Conservation (phyloP, 2,888 invertebrate species). For the Actias luna region DNA sequence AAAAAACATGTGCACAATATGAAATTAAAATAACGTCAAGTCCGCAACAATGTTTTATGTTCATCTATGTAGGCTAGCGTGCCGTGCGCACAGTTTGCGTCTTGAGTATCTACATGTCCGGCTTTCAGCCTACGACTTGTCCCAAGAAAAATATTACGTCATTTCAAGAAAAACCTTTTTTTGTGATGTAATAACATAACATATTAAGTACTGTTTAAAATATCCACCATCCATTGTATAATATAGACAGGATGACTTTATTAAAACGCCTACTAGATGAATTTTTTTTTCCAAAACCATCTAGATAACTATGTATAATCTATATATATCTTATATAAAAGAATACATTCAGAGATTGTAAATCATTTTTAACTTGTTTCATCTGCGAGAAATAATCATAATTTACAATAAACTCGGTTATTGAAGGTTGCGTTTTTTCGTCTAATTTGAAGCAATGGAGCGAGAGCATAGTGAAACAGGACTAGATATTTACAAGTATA, state of each 20-base stretch:
- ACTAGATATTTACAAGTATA: conserved; percentile 59
- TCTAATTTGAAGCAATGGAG: conserved; percentile 25
- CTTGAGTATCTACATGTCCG: conserved; percentile 63
- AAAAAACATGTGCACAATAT: conserved; percentile 39
- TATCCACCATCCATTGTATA: neutral
- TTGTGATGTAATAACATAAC: conserved; percentile 25
- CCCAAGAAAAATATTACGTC: conserved; percentile 70
- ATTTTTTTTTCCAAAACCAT: neutral
- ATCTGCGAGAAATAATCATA: neutral
- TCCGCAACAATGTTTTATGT: conserved; percentile 64
- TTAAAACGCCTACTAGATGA: conserved; percentile 8
- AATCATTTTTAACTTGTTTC: neutral
- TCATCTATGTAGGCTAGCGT: conserved; percentile 73
- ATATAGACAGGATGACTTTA: neutral
- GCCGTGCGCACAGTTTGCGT: conserved; percentile 73
- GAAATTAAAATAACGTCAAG: conserved; percentile 57
- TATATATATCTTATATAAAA: conserved; percentile 1
- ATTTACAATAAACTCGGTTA: neutral
- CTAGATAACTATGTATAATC: conserved; percentile 12
- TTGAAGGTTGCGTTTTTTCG: neutral
- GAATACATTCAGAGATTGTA: conserved; percentile 12
- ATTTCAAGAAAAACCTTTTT: conserved; percentile 40
- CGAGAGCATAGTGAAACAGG: conserved; percentile 31
- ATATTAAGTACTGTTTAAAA: neutral
- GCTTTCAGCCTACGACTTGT: conserved; percentile 65